phyloP scores from a whole-genome alignment of 2,888 invertebrate genomes.

The Nomada hirtipes region DNA sequence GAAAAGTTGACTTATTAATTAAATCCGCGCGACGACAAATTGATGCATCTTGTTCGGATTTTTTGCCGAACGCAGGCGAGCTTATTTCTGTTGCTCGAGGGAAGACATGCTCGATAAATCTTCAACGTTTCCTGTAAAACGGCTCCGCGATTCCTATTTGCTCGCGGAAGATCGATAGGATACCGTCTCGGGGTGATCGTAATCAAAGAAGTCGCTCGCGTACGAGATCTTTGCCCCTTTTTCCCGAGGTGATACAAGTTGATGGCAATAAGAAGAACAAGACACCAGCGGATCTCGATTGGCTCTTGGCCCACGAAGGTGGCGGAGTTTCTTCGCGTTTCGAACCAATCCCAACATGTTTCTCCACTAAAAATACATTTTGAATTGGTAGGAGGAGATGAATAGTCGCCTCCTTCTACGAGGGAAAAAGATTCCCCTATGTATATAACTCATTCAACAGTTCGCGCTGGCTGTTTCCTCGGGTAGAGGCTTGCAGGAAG shows the following conservation, averaged over 20 bases:
- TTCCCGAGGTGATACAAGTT: slow-evolving; percentile 56
- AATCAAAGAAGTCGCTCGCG: slow-evolving; percentile 57
- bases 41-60: not conserved
- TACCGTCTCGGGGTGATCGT: slow-evolving; percentile 38
- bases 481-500: slow-evolving; percentile 33
- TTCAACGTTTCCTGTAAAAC: slow-evolving; percentile 26
- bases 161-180: slow-evolving; percentile 41
- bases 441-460: slow-evolving; percentile 59
- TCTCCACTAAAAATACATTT: slow-evolving; percentile 79
- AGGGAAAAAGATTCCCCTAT: slow-evolving; percentile 60
- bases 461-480: slow-evolving; percentile 27
- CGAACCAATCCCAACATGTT: slow-evolving; percentile 75
- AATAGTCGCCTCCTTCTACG: slow-evolving; percentile 70
- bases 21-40: slow-evolving; percentile 8
- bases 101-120: slow-evolving; percentile 25
- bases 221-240: slow-evolving; percentile 55
- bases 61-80: not conserved
- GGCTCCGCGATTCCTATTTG: slow-evolving; percentile 6
- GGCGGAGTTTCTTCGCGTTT: slow-evolving; percentile 76
- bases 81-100: slow-evolving; percentile 1
- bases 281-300: slow-evolving; percentile 65
- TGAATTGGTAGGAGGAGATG: slow-evolving; percentile 80
- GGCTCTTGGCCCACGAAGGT: slow-evolving; percentile 68
- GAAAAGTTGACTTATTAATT: not conserved
- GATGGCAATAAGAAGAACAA: slow-evolving; percentile 55